These are phyloP conservation scores for Pogonognathellus flavescens DNA, from an alignment of 1,140 invertebrate genomes.

Conservation along the genomic window DNA sequence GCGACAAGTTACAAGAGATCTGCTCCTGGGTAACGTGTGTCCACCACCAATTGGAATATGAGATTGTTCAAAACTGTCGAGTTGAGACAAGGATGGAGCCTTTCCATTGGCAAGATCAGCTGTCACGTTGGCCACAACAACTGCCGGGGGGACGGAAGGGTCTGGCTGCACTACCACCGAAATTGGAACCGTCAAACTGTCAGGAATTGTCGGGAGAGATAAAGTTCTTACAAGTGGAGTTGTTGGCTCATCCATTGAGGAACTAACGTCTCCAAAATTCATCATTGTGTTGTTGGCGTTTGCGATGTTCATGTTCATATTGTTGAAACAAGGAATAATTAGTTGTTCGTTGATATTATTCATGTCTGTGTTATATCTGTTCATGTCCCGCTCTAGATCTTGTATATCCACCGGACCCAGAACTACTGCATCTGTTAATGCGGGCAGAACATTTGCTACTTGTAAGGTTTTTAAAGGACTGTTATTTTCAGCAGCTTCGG, in stretches of 20 bases:
- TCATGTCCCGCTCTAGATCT: slow-evolving; percentile 7
- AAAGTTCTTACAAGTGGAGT: slow-evolving; percentile 59
- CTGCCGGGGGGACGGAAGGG: slow-evolving; percentile 49
- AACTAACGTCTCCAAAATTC: not conserved
- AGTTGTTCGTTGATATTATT: not conserved
- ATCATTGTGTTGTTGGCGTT: not conserved
- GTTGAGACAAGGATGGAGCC: slow-evolving; percentile 42
- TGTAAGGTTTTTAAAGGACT: not conserved
- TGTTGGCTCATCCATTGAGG: slow-evolving; percentile 46
- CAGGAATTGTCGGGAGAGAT: slow-evolving; percentile 55
- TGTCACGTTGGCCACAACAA: slow-evolving; percentile 53
- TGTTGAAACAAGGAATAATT: slow-evolving; percentile 18
- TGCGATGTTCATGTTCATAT: not conserved
- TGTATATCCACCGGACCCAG: slow-evolving; percentile 54
- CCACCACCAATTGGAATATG: slow-evolving; percentile 42
- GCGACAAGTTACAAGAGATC: slow-evolving; percentile 51
- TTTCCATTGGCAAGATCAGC: slow-evolving; percentile 52
- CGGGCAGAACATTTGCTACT: slow-evolving; percentile 10
- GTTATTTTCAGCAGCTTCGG: not conserved
- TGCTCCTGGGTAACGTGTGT: slow-evolving; percentile 46
- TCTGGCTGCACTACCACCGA: slow-evolving; percentile 62
- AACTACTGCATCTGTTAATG: slow-evolving; percentile 53
- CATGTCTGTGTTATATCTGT: not conserved
- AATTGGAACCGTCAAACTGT: slow-evolving; percentile 54
- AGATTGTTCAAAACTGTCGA: slow-evolving; percentile 16